Evolutionary conservation across 2,113 vertebrate species (phyloP), one percentile per base, ranked within the genome.

Genomic region (Chrysemys picta): DNA sequence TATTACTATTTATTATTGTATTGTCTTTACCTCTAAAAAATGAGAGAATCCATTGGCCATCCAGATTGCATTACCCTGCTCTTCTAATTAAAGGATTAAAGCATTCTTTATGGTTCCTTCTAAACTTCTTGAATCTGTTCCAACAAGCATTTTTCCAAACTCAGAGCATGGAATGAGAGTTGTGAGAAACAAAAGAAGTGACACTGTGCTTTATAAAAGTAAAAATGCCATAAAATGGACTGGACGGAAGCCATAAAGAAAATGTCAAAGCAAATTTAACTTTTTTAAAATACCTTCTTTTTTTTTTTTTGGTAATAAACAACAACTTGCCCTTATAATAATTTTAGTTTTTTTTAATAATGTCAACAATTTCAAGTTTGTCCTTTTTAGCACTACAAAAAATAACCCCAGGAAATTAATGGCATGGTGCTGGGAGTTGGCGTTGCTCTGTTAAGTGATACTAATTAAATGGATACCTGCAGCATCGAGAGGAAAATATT

Each of bases 131-230:
- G 65, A 93, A 85, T 80, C 52, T 19, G 50, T 31, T 85, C 52
- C 89, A 47, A 38, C 56, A 85, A 76, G 69, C 57, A 54, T 84
- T 91, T 69, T 90, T 93, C 81, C 93, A 76, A 88, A 85, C 38
- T 88, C 52, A 82, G 76, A 76, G 85, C 8, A 53, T 24, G 72
- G 22, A 85, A 87, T 82, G 25, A 75, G 29, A 82, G 35, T 42
- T 75, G 35, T n/a, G 78, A 91, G 24, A 88, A 93, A 89, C 24
- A 72, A 56, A 94, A 93, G 47, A 29, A 75, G 42, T 49, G 56
- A 80, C 54, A 50, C 12, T 42, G 24, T 52, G 42, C 50, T 93
- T 72, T 84, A 29, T 21, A 57, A 82, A 87, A 83, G 17, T 87
- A 89, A 88, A 93, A 91, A 88, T 80, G 19, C 42, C 80, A 82